Percentiles rank a stretch among this genome's conserved stretches.
Evolutionary conservation across 2,113 vertebrate genomes (phyloP).

Genomic region (Neolamprologus caudopunctatus): DNA sequence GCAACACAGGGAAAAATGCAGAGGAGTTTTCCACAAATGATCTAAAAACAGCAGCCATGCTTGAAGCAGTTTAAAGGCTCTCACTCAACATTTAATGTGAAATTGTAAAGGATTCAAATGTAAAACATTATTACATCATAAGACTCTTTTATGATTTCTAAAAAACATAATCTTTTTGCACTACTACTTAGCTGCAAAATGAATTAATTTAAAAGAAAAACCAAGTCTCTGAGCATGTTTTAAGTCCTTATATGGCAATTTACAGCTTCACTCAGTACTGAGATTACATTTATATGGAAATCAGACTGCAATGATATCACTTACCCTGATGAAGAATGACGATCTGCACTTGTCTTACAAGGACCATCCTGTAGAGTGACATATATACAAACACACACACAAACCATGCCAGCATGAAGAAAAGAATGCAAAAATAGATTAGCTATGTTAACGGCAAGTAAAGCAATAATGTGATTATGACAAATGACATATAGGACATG

Average conservation of each 20-base stretch:
- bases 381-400: constrained; percentile 11
- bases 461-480: background rate
- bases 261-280: background rate
- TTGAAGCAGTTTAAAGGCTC: background rate
- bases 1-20: background rate
- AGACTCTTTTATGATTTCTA: background rate
- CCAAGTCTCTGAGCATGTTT: background rate
- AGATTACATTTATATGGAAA: background rate
- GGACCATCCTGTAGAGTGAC: constrained; percentile 56
- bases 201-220: background rate
- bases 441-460: background rate
- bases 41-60: background rate
- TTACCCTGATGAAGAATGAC: constrained; percentile 63
- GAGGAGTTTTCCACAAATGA: background rate
- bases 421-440: background rate
- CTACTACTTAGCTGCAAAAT: background rate
- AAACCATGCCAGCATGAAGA: background rate
- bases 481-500: background rate
- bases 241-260: background rate
- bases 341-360: constrained; percentile 50
- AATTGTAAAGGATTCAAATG: background rate
- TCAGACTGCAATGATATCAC: background rate
- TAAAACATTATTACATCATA: background rate
- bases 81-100: background rate
- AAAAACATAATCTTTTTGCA: background rate